Conservation (phyloP, 2,113 vertebrate genomes). For the Brachyhypopomus gauderio region DNA sequence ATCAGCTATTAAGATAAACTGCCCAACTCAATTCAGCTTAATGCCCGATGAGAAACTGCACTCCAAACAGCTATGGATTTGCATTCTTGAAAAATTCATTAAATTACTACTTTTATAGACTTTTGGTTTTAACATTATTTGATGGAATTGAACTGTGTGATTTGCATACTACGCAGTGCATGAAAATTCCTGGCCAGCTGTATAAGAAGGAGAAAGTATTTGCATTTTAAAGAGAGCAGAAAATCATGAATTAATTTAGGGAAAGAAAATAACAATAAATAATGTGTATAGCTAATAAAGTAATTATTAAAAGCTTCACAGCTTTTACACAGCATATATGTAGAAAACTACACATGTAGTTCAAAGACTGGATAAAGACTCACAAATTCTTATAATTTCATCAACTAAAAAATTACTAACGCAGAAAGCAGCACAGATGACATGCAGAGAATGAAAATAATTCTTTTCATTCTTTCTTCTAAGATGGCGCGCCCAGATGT, state of each 20-base stretch:
- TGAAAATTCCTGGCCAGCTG: constrained; percentile 58
- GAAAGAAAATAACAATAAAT: constrained; percentile 13
- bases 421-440: not conserved
- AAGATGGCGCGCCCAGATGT: constrained; percentile 62
- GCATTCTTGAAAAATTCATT: constrained; percentile 78
- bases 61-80: constrained; percentile 71
- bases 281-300: not conserved
- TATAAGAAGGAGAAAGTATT: constrained; percentile 29
- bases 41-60: constrained; percentile 73
- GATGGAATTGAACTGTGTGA: constrained; percentile 64
- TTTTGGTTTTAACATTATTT: constrained; percentile 72
- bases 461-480: not conserved
- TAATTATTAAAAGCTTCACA: not conserved
- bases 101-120: constrained; percentile 77
- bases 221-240: constrained; percentile 28
- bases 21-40: constrained; percentile 73
- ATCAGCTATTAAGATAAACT: constrained; percentile 82
- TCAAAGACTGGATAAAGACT: not conserved
- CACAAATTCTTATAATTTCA: not conserved
- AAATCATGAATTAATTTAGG: not conserved
- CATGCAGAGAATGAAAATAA: not conserved
- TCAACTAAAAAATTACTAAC: not conserved
- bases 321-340: not conserved
- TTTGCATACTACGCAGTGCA: constrained; percentile 76
- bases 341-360: not conserved